phyloP scores from a whole-genome alignment of 2,888 invertebrate species.

The Diarsia mendica region DNA sequence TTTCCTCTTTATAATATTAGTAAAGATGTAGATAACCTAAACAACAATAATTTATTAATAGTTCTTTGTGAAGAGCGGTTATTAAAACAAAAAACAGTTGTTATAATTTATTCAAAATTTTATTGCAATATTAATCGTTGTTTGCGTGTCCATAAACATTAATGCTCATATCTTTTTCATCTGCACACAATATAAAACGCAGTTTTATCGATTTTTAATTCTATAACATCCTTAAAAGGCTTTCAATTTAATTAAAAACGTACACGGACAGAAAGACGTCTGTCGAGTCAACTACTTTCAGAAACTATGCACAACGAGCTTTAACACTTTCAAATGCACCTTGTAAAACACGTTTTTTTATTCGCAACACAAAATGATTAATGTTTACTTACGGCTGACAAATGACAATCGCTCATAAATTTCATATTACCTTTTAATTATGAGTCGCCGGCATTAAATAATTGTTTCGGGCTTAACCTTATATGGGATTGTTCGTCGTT shows the following conservation, averaged over 20 bases:
- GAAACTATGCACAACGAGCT: conserved; percentile 11
- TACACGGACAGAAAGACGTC: conserved; percentile 41
- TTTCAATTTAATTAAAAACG: conserved; percentile 36
- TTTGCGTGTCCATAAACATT: conserved; percentile 42
- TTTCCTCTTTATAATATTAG: no score
- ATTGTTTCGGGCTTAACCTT: conserved; percentile 67
- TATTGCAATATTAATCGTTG: conserved; percentile 38
- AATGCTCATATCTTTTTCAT: conserved; percentile 36
- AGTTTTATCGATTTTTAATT: conserved; percentile 45
- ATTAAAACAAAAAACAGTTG: conserved; percentile 32
- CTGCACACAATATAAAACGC: conserved; percentile 18
- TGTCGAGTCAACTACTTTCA: conserved; percentile 25
- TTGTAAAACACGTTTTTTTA: conserved; percentile 36
- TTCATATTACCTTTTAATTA: conserved; percentile 57
- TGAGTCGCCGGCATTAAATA: conserved; percentile 61
- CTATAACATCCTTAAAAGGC: conserved; percentile 35
- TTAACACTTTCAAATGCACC: conserved; percentile 43
- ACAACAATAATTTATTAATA: not conserved
- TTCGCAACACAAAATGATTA: conserved; percentile 32
- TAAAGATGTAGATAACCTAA: not conserved
- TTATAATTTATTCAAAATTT: conserved; percentile 31
- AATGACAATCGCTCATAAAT: conserved; percentile 57
- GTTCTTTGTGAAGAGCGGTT: conserved; percentile 18
- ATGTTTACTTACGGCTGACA: conserved; percentile 37
- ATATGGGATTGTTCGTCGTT: conserved; percentile 56